phyloP scores from a whole-genome alignment of 2,888 invertebrate species.

The Ditylenchus weischeri region DNA sequence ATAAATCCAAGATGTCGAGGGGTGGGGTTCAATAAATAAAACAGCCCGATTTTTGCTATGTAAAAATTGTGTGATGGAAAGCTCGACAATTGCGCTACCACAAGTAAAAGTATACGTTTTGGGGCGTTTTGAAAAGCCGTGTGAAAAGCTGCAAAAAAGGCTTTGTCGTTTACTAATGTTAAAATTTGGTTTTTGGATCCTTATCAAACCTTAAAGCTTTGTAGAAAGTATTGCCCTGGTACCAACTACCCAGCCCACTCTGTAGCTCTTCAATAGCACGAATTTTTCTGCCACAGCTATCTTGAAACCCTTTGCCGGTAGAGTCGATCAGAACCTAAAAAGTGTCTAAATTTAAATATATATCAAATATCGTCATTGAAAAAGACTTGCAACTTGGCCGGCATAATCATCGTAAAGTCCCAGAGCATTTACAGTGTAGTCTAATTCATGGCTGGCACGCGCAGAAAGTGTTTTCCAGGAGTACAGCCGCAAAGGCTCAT shows the following conservation, averaged over 20 bases:
- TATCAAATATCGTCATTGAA: neutral
- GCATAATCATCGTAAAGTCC: neutral
- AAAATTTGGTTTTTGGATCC: no score
- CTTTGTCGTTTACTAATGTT: no score
- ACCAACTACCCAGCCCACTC: neutral
- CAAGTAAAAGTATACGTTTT: no score
- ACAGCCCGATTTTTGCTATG: no score
- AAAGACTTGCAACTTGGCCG: neutral
- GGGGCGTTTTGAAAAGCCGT: no score
- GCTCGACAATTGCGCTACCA: no score
- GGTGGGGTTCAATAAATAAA: no score
- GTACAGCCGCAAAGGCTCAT: neutral
- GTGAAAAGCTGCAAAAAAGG: no score
- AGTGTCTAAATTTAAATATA: no score
- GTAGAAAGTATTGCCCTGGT: neutral
- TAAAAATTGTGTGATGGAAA: no score
- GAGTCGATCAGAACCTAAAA: neutral
- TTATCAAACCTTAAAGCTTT: neutral
- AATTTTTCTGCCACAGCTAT: neutral
- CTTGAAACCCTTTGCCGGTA: neutral
- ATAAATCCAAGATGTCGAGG: no score
- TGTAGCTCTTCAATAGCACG: neutral
- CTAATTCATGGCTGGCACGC: neutral
- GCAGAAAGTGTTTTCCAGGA: neutral
- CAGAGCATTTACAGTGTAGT: conserved; percentile 1